Evolutionary conservation across 2,113 vertebrate genomes (phyloP), one percentile per base, ranked within the genome.

Genomic region (Gavialis gangeticus): DNA sequence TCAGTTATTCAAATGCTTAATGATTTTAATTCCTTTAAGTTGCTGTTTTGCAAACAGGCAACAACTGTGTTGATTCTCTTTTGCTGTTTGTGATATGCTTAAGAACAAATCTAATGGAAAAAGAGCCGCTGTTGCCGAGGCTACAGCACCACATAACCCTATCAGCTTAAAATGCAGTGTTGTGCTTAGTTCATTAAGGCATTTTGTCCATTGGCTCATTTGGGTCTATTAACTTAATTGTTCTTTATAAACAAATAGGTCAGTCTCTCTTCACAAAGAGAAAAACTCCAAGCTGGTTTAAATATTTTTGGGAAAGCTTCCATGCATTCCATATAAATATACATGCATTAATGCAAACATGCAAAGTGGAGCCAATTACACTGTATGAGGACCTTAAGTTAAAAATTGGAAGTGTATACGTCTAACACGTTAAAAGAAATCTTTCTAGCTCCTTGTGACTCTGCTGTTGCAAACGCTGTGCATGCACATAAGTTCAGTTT

Each of bases 221-320:
- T 97, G 95, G 97, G 34, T 96, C 97, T 98, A 97, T 98, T 98
- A 98, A 98, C 96, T 91, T 98, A 98, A 98, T 98, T 97, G 96
- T 98, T 97, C 96, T 96, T 97, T 94, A 96, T 97, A 96, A 97
- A 96, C 96, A 98, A 98, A 97, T 97, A 97, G 96, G 97, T 98
- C 97, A 96, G 97, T 97, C 94, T 95, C 89, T 94, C 84, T 97
- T 92, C 37, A 28, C 91, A 91, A 37, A 78, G 92, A 97, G 82
- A 93, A 95, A 96, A 97, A 92, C 97, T 96, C 95, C 96, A 96
- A 94, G 93, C 94, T 77, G 95, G 91, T 93, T 95, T 96, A 57
- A 67, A 92, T 93, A 90, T 95, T 97, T 46, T 97, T 94, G 96
- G 91, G 78, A 82, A 91, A 90, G 46, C 8, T 6, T 46, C 86